A percentile compares a stretch with the other conserved stretches of the same genome.
Conservation (phyloP, 2,888 invertebrate species). For the Hydriomena furcata region DNA sequence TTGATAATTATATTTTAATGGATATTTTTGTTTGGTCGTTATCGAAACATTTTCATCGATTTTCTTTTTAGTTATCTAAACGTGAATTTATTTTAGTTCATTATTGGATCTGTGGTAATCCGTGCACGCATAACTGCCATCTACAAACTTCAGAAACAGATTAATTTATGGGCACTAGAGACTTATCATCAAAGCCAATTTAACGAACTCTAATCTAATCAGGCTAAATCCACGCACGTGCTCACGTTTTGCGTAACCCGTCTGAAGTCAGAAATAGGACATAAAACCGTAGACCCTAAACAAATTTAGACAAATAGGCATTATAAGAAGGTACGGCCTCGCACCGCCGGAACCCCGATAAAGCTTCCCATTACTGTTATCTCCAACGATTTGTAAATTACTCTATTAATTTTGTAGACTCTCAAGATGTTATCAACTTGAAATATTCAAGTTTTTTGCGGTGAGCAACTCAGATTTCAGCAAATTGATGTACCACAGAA, state of each 20-base stretch:
- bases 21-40: no score
- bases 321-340: slow-evolving; percentile 19
- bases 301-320: slow-evolving; percentile 34
- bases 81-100: no score
- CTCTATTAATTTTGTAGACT: slow-evolving; percentile 54
- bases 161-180: no score
- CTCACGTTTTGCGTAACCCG: not conserved
- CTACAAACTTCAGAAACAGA: no score
- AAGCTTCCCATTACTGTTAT: slow-evolving; percentile 33
- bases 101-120: no score
- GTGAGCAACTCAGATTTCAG: slow-evolving; percentile 18
- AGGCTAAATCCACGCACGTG: not conserved
- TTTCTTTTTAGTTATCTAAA: no score
- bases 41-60: no score
- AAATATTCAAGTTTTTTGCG: slow-evolving; percentile 46
- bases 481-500: slow-evolving; percentile 14
- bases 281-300: slow-evolving; percentile 20
- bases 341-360: slow-evolving; percentile 27
- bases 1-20: no score
- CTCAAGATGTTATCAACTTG: slow-evolving; percentile 51
- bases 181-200: no score
- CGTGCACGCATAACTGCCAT: no score
- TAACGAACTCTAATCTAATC: not conserved
- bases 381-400: slow-evolving; percentile 59
- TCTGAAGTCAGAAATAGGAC: not conserved